Evolutionary conservation across 2,113 vertebrate species (phyloP).

Genomic region (Muntiacus reevesi): DNA sequence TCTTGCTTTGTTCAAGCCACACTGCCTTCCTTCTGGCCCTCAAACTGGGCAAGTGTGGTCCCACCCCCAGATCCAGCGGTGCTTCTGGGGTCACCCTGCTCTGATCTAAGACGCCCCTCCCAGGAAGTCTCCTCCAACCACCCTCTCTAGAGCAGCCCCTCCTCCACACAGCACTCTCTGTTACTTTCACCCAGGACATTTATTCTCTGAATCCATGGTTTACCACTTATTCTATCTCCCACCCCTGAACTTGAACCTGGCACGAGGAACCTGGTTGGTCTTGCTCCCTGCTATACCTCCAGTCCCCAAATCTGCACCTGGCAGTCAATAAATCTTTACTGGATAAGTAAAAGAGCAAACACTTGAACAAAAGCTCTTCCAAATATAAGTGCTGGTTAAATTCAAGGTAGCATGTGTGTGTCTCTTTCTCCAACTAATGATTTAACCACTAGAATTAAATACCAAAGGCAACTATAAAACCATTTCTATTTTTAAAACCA

Average conservation of each 20-base stretch:
- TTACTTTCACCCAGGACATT: not conserved
- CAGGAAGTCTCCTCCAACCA: not conserved
- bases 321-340: not conserved
- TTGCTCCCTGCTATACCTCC: not conserved
- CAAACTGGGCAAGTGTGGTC: not conserved
- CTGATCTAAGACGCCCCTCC: not conserved
- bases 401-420: not conserved
- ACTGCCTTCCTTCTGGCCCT: not conserved
- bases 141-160: not conserved
- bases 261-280: not conserved
- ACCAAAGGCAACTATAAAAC: not conserved
- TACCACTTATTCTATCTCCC: not conserved
- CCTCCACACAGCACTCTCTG: not conserved
- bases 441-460: not conserved
- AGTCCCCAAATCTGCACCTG: not conserved
- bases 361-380: not conserved
- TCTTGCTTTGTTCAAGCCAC: not conserved
- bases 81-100: not conserved
- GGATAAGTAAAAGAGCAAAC: not conserved
- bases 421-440: not conserved
- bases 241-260: not conserved
- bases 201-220: not conserved
- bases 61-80: not conserved
- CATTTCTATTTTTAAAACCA: conserved; percentile 52
- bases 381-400: not conserved